Percentiles rank a stretch among this genome's conserved stretches.
Evolutionary conservation across 2,888 invertebrate species (phyloP).

Genomic region (Craniophora ligustri): DNA sequence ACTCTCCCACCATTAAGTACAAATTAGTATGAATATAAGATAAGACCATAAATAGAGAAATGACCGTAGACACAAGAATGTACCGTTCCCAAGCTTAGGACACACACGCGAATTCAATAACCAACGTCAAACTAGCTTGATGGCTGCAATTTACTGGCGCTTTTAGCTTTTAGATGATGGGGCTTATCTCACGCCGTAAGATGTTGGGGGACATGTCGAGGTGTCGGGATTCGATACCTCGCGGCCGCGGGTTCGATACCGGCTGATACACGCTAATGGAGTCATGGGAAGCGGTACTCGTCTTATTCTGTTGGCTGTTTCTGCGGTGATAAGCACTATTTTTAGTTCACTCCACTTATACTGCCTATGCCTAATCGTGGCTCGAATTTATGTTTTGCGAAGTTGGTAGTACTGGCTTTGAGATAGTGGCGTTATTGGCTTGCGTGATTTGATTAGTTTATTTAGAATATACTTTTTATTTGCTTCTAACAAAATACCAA

Average conservation of each 20-base stretch:
- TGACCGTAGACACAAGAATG: conserved; percentile 5
- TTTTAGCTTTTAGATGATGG: conserved; percentile 74
- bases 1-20: conserved; percentile 8
- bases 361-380: conserved; percentile 25
- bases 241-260: conserved; percentile 64
- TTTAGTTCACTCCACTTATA: conserved; percentile 22
- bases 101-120: conserved; percentile 48
- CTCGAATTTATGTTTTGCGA: conserved; percentile 34
- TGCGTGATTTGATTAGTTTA: background rate
- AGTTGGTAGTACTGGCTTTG: conserved; percentile 11
- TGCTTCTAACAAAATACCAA: too few relatives aligned
- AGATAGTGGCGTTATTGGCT: background rate
- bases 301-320: conserved; percentile 47
- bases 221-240: conserved; percentile 70
- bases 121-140: conserved; percentile 50
- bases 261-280: conserved; percentile 83
- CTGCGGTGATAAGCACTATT: conserved; percentile 28
- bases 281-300: conserved; percentile 63
- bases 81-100: conserved; percentile 15
- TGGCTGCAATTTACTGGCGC: conserved; percentile 71
- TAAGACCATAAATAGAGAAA: conserved; percentile 20
- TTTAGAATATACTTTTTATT: background rate
- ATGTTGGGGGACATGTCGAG: conserved; percentile 69
- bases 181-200: conserved; percentile 70
- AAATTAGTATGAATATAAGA: background rate